Evolutionary conservation across 2,113 vertebrate genomes (phyloP), one percentile per base, ranked within the genome.

Genomic region (Gymnarchus niloticus): DNA sequence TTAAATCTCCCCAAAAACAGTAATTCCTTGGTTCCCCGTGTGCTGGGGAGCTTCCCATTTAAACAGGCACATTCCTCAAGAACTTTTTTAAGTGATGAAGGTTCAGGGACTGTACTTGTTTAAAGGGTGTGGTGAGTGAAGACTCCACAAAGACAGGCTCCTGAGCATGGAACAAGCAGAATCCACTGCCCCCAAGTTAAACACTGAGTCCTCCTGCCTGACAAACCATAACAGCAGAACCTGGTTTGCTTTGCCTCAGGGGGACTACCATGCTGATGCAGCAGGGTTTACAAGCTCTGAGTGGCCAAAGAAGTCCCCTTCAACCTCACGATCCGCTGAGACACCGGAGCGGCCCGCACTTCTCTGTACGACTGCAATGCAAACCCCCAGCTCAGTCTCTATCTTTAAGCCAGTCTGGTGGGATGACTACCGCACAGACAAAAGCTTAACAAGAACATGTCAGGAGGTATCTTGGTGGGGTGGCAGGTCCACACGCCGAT

Each of bases 401-500:
- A 69, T 49, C 65, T 82, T 46, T 41, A 37, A 33, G 28, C 33
- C 14, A 41, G 28, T 3, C 65, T 41, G n/a, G n/a, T n/a, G n/a
- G n/a, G n/a, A n/a, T n/a, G n/a, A n/a, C n/a, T n/a, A n/a, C n/a
- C n/a, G n/a, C n/a, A n/a, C n/a, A n/a, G n/a, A n/a, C n/a, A 19
- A 28, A 19, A 19, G 65, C 65, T 73, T 41, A 41, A 73, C 33
- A 41, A 33, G 33, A 73, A 19, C 33, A n/a, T 51, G 61, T 56
- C 41, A 41, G 56, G 56, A 23, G 57, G 57, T 83, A 83, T 57
- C 69, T 56, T 23, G 78, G 69, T 57, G 3, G 9, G 69, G 46
- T 56, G 73, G 85, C 86, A 86, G 59, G 85, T 87, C 86, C 61
- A 21, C 25, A 78, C 84, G 69, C 76, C 12, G 69, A 88, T 85